phyloP scores from a whole-genome alignment of 2,113 vertebrate genomes.

The Tor tambroides region DNA sequence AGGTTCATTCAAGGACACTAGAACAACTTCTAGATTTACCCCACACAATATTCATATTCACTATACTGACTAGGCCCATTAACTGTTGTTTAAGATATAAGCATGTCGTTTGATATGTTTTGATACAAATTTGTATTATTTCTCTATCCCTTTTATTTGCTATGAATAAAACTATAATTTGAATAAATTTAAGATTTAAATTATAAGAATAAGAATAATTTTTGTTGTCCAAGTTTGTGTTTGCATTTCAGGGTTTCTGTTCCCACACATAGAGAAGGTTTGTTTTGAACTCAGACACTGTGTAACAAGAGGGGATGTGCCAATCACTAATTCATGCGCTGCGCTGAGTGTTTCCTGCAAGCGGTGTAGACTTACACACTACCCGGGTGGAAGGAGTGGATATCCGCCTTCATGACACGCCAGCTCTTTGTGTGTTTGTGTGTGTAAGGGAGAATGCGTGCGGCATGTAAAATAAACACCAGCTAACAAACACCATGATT shows the following conservation, averaged over 20 bases:
- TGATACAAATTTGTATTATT: not conserved
- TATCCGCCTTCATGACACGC: not conserved
- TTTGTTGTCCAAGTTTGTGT: not conserved
- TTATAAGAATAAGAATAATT: not conserved
- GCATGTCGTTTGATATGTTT: not conserved
- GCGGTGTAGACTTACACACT: slow-evolving; percentile 51
- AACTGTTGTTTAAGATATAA: not conserved
- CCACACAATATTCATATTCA: not conserved
- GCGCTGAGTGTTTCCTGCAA: slow-evolving; percentile 51
- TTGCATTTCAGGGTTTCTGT: not conserved
- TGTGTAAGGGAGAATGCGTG: slow-evolving; percentile 10
- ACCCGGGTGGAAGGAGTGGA: slow-evolving; percentile 2
- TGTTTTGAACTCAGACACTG: slow-evolving; percentile 38
- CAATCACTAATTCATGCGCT: slow-evolving; percentile 59
- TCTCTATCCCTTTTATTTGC: not conserved
- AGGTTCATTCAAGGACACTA: not conserved
- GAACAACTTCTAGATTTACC: not conserved
- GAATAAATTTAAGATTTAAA: too few species aligned
- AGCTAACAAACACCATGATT: not conserved
- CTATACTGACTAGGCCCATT: not conserved
- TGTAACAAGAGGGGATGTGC: slow-evolving; percentile 45
- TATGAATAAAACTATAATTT: not conserved
- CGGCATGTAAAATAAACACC: slow-evolving; percentile 3
- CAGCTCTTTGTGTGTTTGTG: slow-evolving; percentile 1
- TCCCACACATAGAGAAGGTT: not conserved